These are phyloP conservation scores for Pteronura brasiliensis DNA, from an alignment of 2,113 vertebrate species.

Conservation along the genomic window DNA sequence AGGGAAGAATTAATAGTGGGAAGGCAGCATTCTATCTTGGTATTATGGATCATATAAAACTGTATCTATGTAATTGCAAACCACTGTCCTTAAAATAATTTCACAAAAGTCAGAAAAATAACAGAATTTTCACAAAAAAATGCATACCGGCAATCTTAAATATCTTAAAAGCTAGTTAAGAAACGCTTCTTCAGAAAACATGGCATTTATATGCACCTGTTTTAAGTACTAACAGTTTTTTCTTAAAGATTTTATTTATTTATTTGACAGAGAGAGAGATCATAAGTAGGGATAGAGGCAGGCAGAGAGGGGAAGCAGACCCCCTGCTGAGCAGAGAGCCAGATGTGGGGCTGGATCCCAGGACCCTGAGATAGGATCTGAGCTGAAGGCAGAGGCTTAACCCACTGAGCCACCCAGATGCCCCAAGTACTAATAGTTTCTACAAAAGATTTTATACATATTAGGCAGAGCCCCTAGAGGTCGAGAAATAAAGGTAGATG, in stretches of 20 bases:
- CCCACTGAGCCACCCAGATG: too few relatives aligned
- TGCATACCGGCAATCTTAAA: background rate
- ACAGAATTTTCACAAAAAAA: background rate
- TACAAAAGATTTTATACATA: background rate
- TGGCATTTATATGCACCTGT: background rate
- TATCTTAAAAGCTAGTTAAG: background rate
- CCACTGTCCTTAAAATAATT: background rate
- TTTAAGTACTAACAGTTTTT: background rate
- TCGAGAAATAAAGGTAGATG: background rate
- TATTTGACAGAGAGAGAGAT: too few relatives aligned
- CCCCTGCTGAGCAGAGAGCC: too few relatives aligned
- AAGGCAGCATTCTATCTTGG: background rate
- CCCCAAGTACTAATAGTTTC: background rate
- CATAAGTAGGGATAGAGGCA: too few relatives aligned
- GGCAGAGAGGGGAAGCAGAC: too few relatives aligned
- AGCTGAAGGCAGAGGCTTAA: too few relatives aligned
- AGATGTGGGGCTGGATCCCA: too few relatives aligned
- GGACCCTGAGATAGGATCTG: too few relatives aligned
- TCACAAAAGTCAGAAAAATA: background rate
- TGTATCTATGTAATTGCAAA: background rate
- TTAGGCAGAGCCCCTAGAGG: background rate
- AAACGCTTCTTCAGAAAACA: background rate
- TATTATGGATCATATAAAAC: background rate
- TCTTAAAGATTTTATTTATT: too few relatives aligned
- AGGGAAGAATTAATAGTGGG: background rate